Evolutionary conservation across 2,888 invertebrate genomes (phyloP), one percentile per base, ranked within the genome.

Genomic region (Amphipyra berbera): DNA sequence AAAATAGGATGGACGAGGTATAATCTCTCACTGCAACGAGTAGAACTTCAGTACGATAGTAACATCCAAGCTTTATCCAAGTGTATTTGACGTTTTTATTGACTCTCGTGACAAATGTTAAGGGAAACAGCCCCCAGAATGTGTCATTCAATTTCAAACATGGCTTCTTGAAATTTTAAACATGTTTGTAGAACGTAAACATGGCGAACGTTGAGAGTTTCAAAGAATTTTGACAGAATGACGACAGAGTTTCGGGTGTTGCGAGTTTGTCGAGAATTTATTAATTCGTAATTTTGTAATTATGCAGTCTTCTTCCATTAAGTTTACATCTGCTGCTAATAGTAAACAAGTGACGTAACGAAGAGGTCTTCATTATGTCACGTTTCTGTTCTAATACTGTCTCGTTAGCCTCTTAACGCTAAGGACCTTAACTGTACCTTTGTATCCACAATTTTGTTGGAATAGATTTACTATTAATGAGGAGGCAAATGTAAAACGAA

Each of bases 151-250:
- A 57, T 21, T 58, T 49, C 38, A 45, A 72, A 66, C 68, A 41
- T 30, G 47, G 14, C 40, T 21, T 45, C 35, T 48, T 73, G 47
- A 66, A 72, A 72, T 57, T 72, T 73, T 72, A 55, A 76, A 61
- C 61, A 64, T 66, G 63, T 74, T 70, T 57, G 67, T 59, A 38
- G 14, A 72, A 61, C 46, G 56, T 33, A 53, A 67, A 66, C 52
- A 63, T 58, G 21, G 45, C 21, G 46, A 57, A 63, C n/a, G 45
- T 53, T 35, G 40, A 15, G 37, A 57, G 46, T 78, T 66, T n/a
- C 54, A 12, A 64, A 56, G 49, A 67, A 65, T 61, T 72, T 68
- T 61, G 61, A 79, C 72, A 61, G 45, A 54, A 27, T 52, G 41
- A 33, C 30, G 79, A 56, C 33, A 21, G 33, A 42, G 59, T 14